Evolutionary conservation across 2,797 vertebrate species (phyloP).

Genomic region (Arremon brunneinucha): DNA sequence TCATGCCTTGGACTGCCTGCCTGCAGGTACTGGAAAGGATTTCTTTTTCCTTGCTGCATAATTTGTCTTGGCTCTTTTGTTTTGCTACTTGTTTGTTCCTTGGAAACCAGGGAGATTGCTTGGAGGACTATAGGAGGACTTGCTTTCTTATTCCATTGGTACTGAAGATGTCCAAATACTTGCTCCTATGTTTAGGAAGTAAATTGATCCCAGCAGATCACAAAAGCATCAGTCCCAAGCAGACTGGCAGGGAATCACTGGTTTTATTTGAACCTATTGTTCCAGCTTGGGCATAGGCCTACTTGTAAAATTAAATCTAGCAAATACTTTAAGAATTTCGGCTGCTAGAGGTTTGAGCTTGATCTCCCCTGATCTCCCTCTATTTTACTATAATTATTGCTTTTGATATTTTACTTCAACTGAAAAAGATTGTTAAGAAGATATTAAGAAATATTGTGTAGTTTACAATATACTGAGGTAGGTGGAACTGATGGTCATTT

Average conservation of each 20-base stretch:
- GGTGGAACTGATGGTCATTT: neutral
- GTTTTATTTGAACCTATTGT: neutral
- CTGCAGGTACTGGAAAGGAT: neutral
- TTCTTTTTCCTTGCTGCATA: neutral
- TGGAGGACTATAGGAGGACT: neutral
- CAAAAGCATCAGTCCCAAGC: neutral
- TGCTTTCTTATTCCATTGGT: neutral
- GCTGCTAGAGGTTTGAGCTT: neutral
- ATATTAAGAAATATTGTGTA: neutral
- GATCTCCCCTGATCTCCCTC: neutral
- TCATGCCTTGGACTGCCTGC: neutral
- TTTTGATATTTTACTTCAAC: neutral
- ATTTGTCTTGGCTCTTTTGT: neutral
- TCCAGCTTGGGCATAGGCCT: neutral
- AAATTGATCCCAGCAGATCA: neutral
- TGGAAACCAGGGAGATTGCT: neutral
- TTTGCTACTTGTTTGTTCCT: neutral
- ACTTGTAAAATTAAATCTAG: neutral
- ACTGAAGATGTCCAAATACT: neutral
- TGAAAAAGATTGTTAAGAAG: neutral
- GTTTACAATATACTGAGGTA: neutral
- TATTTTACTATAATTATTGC: neutral
- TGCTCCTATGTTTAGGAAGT: neutral
- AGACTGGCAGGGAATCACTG: neutral
- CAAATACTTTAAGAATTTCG: constrained; percentile 21